Evolutionary conservation across 2,888 invertebrate genomes (phyloP).

Genomic region (Drosophila kanekoi): DNA sequence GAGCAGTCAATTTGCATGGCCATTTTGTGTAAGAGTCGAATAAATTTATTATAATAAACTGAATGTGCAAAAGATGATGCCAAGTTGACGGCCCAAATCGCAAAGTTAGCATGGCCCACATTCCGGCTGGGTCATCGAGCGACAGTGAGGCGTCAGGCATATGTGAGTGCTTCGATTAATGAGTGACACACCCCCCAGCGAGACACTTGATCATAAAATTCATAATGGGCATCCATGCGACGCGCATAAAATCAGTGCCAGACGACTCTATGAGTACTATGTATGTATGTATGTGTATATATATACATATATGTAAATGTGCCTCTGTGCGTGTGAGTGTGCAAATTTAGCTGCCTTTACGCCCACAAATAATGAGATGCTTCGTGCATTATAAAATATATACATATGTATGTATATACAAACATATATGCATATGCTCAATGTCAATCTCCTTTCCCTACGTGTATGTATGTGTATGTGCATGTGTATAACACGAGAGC

Average conservation of each 20-base stretch:
- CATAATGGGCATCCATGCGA: constrained; percentile 47
- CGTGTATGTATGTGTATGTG: background rate
- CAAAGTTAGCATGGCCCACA: constrained; percentile 17
- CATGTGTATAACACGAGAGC: background rate
- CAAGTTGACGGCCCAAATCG: constrained; percentile 5
- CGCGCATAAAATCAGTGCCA: constrained; percentile 51
- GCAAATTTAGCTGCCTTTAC: background rate
- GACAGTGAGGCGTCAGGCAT: constrained; percentile 39
- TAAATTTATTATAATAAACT: constrained; percentile 47
- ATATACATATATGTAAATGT: constrained; percentile 14
- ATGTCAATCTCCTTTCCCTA: constrained; percentile 1
- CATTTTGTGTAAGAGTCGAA: constrained; percentile 25
- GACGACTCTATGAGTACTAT: constrained; percentile 19
- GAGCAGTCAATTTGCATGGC: constrained; percentile 45
- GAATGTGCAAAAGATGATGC: constrained; percentile 29
- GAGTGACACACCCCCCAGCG: constrained; percentile 32
- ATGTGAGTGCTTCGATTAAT: constrained; percentile 47
- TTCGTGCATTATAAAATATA: constrained; percentile 27
- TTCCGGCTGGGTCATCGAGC: constrained; percentile 16
- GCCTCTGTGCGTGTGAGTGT: constrained; percentile 1
- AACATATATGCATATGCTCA: background rate
- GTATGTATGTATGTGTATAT: constrained; percentile 14
- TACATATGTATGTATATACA: background rate
- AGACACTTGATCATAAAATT: constrained; percentile 49
- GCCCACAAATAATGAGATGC: constrained; percentile 43